Evolutionary conservation across 2,113 vertebrate species (phyloP).

Genomic region (Leptodactylus fuscus): DNA sequence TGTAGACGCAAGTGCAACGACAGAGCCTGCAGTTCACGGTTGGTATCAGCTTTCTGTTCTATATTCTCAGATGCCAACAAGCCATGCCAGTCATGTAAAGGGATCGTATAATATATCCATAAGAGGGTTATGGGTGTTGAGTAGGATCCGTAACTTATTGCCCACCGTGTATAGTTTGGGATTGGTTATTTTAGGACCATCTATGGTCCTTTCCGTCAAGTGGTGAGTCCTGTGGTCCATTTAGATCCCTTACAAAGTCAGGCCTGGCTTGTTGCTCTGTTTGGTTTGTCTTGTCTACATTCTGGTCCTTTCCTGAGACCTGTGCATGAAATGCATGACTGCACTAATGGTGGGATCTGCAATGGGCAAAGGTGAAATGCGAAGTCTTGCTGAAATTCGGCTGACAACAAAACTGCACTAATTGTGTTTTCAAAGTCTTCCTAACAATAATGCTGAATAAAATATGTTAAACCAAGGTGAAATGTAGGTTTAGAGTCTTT

Average conservation of each 20-base stretch:
- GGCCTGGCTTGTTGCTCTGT: conserved; percentile 43
- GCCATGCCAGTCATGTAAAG: conserved; percentile 78
- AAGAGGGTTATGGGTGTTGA: neutral
- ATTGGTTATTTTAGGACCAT: neutral
- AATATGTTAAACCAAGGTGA: no score
- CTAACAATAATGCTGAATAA: no score
- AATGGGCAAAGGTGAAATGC: neutral
- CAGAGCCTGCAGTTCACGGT: conserved; percentile 86
- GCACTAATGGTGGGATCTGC: conserved; percentile 1
- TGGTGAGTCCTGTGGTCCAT: neutral
- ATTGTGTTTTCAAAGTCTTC: no score
- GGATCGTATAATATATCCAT: neutral
- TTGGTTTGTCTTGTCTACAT: conserved; percentile 50
- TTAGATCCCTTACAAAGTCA: neutral
- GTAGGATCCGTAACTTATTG: neutral
- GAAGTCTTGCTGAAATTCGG: neutral
- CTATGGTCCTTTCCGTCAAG: neutral
- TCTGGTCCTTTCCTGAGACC: conserved; percentile 43
- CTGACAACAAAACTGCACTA: neutral
- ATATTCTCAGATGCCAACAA: conserved; percentile 79
- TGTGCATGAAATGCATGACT: conserved; percentile 54
- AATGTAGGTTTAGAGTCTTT: no score
- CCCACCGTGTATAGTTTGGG: neutral
- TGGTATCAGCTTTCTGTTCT: conserved; percentile 86
- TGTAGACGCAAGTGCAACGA: conserved; percentile 86